phyloP scores from a whole-genome alignment of 2,888 invertebrate genomes.

The Euproctis similis region DNA sequence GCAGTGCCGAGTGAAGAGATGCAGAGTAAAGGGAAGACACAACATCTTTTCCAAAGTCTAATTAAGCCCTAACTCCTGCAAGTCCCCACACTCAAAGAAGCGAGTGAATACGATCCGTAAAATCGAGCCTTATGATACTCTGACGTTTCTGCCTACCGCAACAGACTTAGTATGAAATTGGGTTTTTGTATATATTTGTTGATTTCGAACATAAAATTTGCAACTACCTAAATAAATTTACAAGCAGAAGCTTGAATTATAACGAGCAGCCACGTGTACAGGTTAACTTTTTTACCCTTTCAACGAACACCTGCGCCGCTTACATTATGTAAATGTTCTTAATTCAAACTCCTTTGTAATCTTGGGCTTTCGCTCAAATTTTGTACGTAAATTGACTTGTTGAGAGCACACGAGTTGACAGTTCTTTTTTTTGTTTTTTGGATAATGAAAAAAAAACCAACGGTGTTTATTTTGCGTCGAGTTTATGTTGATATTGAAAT shows the following conservation, averaged over 20 bases:
- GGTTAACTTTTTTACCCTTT: slow-evolving; percentile 47
- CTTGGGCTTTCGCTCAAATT: slow-evolving; percentile 32
- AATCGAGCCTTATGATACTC: too few species aligned
- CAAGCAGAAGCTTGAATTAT: slow-evolving; percentile 25
- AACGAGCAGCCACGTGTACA: slow-evolving; percentile 27
- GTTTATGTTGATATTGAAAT: slow-evolving; percentile 2
- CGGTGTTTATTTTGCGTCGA: slow-evolving; percentile 5
- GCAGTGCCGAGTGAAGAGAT: too few species aligned
- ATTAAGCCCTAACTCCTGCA: too few species aligned
- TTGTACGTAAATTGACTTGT: slow-evolving; percentile 26
- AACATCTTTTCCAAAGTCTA: too few species aligned
- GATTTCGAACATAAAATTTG: too few species aligned
- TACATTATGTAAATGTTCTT: slow-evolving; percentile 55
- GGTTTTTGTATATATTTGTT: too few species aligned
- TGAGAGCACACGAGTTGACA: slow-evolving; percentile 16
- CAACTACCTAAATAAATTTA: slow-evolving; percentile 23
- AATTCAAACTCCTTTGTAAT: slow-evolving; percentile 40
- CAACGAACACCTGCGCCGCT: slow-evolving; percentile 43
- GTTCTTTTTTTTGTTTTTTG: too few species aligned
- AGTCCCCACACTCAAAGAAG: too few species aligned
- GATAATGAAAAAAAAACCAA: slow-evolving; percentile 9
- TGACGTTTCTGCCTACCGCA: too few species aligned
- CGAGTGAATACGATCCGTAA: too few species aligned
- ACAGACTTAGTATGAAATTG: too few species aligned
- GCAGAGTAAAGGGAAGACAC: too few species aligned